Percentiles rank a stretch among this genome's conserved stretches.
Evolutionary conservation across 2,888 invertebrate species (phyloP).

Genomic region (Cetonia aurata): DNA sequence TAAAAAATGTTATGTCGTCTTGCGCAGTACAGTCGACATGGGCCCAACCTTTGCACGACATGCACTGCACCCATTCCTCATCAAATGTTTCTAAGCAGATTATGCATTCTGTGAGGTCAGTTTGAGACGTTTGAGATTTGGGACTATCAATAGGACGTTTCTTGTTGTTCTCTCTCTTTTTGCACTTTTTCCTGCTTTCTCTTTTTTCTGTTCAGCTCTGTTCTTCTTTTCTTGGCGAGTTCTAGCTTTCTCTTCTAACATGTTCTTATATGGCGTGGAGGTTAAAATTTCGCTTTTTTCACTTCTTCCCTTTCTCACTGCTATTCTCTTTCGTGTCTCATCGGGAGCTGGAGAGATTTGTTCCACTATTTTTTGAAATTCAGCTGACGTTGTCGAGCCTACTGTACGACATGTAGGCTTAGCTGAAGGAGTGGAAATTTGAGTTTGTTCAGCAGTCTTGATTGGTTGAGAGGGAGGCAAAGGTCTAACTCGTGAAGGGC

Average conservation of each 20-base stretch:
- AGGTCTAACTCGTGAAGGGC: background rate
- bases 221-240: constrained; percentile 14
- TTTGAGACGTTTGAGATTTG: background rate
- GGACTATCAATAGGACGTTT: background rate
- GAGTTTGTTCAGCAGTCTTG: background rate
- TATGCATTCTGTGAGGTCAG: background rate
- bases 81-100: background rate
- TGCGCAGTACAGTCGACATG: no score
- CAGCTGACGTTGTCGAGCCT: background rate
- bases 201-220: background rate
- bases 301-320: background rate
- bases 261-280: constrained; percentile 35
- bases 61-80: constrained; percentile 34
- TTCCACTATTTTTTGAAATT: background rate
- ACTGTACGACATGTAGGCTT: background rate
- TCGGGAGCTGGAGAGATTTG: constrained; percentile 6
- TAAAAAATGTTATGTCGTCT: no score
- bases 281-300: constrained; percentile 25
- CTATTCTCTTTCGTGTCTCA: background rate
- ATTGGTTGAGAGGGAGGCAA: background rate
- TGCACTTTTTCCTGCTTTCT: constrained; percentile 22
- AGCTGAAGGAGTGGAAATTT: background rate
- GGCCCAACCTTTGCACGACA: constrained; percentile 37
- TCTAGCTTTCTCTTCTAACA: constrained; percentile 29
- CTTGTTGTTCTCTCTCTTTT: background rate